Evolutionary conservation across 1,140 invertebrate species (phyloP).

Genomic region (Micrasema longulum): DNA sequence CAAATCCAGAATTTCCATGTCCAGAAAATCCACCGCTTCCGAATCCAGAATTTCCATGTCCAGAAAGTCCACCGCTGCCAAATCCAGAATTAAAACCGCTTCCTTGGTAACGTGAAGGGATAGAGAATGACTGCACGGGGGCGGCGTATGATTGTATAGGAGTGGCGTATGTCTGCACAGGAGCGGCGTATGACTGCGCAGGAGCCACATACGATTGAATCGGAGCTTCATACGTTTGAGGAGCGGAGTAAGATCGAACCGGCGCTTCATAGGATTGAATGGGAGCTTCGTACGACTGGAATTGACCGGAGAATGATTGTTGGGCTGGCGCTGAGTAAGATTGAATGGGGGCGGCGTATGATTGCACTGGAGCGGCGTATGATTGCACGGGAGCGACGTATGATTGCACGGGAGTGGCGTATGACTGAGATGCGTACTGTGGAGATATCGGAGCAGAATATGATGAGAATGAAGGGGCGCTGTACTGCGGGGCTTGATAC

Average conservation of each 20-base stretch:
- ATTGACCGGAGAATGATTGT: neutral
- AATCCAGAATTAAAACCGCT: neutral
- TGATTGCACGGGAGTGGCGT: no score
- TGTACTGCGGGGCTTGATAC: conserved; percentile 17
- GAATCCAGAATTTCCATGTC: neutral
- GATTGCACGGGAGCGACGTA: neutral
- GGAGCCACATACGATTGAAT: neutral
- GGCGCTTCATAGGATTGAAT: neutral
- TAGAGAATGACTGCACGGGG: conserved; percentile 14
- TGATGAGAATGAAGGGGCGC: neutral
- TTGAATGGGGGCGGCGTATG: conserved; percentile 9
- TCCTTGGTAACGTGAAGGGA: neutral
- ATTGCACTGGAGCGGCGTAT: neutral
- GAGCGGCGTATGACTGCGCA: no score
- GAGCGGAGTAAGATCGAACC: neutral
- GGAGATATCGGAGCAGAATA: neutral
- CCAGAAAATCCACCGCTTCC: neutral
- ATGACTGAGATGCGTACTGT: conserved; percentile 1
- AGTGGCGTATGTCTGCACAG: neutral
- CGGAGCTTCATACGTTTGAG: neutral
- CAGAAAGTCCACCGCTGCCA: neutral
- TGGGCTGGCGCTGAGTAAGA: neutral
- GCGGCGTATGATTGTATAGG: neutral
- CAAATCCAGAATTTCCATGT: neutral
- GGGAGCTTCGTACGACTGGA: neutral